Evolutionary conservation across 2,797 vertebrate genomes (phyloP).

Genomic region (Halcyon leucocephala): DNA sequence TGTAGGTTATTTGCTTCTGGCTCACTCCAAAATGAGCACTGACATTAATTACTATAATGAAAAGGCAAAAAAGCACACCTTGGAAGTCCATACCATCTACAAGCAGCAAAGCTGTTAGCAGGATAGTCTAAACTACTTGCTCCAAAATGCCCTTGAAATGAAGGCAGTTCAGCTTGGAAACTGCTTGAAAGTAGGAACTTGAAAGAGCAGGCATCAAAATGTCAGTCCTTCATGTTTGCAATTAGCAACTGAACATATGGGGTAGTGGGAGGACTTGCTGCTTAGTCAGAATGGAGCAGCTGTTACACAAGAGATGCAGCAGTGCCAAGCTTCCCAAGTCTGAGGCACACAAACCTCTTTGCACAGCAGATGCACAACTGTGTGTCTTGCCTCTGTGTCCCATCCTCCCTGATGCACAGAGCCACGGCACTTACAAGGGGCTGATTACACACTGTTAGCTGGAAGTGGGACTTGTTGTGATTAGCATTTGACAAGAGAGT

Average conservation of each 20-base stretch:
- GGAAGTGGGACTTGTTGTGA: not conserved
- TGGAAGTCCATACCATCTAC: not conserved
- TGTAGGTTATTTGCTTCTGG: not conserved
- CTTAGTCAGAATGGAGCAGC: not conserved
- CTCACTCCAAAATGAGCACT: not conserved
- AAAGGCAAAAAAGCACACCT: not conserved
- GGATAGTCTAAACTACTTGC: constrained; percentile 36
- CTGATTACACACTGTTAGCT: not conserved
- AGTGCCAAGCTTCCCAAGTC: not conserved
- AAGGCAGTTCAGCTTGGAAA: constrained; percentile 53
- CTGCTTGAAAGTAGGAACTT: not conserved
- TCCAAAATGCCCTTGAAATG: not conserved
- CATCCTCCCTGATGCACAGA: not conserved
- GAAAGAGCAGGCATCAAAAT: not conserved
- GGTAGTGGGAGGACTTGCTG: not conserved
- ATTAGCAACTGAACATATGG: not conserved
- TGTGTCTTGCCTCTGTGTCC: fast-evolving
- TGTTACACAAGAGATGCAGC: not conserved
- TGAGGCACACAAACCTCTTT: not conserved
- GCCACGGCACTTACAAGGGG: not conserved
- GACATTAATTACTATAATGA: not conserved
- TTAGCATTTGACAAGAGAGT: not conserved
- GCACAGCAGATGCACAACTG: not conserved
- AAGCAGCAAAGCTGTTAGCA: constrained; percentile 47
- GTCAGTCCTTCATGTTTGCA: not conserved